phyloP scores from a whole-genome alignment of 2,797 vertebrate species.

The Sphenodon punctatus region DNA sequence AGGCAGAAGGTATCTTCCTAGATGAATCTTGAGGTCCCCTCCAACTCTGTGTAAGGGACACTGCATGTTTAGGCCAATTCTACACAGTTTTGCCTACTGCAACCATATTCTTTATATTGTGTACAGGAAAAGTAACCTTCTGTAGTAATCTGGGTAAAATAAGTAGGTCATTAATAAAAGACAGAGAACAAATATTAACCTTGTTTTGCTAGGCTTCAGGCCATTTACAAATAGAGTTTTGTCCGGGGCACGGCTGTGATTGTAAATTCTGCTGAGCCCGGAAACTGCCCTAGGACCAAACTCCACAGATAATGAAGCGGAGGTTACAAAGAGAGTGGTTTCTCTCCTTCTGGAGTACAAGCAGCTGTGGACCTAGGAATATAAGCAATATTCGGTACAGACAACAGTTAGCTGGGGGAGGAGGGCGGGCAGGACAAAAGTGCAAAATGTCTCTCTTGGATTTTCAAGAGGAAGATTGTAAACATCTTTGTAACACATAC shows the following conservation, averaged over 20 bases:
- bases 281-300: not conserved
- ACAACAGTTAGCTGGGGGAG: not conserved
- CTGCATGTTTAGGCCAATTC: no score
- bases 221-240: constrained; percentile 4
- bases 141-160: not conserved
- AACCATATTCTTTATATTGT: not conserved
- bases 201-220: not conserved
- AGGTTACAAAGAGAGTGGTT: not conserved
- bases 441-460: not conserved
- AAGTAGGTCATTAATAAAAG: not conserved
- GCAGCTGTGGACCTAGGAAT: not conserved
- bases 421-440: constrained; percentile 1
- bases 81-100: not conserved
- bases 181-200: not conserved
- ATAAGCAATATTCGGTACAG: not conserved
- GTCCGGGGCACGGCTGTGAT: not conserved
- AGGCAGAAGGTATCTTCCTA: no score
- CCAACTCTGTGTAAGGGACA: not conserved
- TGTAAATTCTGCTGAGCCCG: not conserved
- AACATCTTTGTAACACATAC: not conserved
- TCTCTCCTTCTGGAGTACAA: not conserved
- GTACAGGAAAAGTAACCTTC: not conserved
- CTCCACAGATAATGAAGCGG: not conserved
- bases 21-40: no score
- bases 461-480: constrained; percentile 5